These are phyloP conservation scores for Drosophila repleta DNA, from an alignment of 1,140 invertebrate genomes.

Conservation along the genomic window DNA sequence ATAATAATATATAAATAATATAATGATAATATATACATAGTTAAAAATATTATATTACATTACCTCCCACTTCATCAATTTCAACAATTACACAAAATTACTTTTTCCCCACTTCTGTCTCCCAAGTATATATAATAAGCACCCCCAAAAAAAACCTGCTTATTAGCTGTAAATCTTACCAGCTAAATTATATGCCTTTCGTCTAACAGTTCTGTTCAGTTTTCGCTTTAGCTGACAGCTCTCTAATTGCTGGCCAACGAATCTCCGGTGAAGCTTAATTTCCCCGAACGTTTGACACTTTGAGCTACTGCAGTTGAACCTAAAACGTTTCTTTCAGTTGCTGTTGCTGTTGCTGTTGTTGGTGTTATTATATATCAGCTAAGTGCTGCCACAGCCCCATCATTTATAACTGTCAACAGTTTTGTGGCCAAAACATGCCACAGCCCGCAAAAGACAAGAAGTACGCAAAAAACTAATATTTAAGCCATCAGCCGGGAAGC, in stretches of 20 bases:
- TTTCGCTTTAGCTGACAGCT: not conserved
- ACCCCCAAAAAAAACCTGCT: not conserved
- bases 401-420: constrained; percentile 81
- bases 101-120: too few species aligned
- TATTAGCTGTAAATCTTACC: not conserved
- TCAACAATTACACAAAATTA: too few species aligned
- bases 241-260: constrained; percentile 11
- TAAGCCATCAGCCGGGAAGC: constrained; percentile 63
- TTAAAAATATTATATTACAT: too few species aligned
- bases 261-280: constrained; percentile 9
- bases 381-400: constrained; percentile 48
- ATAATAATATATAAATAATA: too few species aligned
- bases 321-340: constrained; percentile 17
- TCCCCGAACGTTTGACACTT: constrained; percentile 27
- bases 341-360: not conserved
- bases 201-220: not conserved
- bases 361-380: constrained; percentile 12
- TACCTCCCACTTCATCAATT: too few species aligned
- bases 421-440: constrained; percentile 62
- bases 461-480: constrained; percentile 66
- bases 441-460: constrained; percentile 28
- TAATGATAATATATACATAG: too few species aligned
- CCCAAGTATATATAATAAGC: not conserved
- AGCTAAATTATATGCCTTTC: not conserved
- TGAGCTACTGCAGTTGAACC: constrained; percentile 34